Conservation (phyloP, 2,113 vertebrate species). For the Balaenoptera acutorostrata region DNA sequence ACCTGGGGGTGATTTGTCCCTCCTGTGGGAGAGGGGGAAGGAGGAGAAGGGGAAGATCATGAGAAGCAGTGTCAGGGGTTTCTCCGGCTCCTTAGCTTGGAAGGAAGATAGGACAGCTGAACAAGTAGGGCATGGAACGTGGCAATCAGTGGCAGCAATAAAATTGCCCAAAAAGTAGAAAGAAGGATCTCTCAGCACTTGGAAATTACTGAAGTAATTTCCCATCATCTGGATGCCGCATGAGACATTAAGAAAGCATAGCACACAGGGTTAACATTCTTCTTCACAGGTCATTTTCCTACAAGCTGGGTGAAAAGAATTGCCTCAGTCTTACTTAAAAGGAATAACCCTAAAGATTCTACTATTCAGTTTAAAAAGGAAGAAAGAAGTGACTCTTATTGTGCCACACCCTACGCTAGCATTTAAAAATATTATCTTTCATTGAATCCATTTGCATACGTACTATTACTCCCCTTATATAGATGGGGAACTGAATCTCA, state of each 20-base stretch:
- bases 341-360: not conserved
- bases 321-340: not conserved
- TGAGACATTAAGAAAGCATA: not conserved
- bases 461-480: not conserved
- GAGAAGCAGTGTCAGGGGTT: not conserved
- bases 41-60: rapidly evolving
- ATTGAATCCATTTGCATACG: not conserved
- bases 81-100: not conserved
- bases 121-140: not conserved
- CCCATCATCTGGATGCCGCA: not conserved
- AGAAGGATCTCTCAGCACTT: not conserved
- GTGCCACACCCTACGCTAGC: not conserved
- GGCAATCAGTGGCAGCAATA: not conserved
- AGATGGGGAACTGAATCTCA: not conserved
- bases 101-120: not conserved
- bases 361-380: not conserved
- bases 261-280: not conserved
- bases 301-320: not conserved
- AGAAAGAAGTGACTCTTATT: not conserved
- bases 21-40: rapidly evolving
- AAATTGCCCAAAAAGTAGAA: not conserved
- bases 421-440: not conserved
- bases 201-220: not conserved
- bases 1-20: not conserved
- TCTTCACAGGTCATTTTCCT: not conserved